A percentile compares a stretch with the other conserved stretches of the same genome.
Evolutionary conservation across 2,888 invertebrate genomes (phyloP).

Genomic region (Pachycephus smyrnensis): DNA sequence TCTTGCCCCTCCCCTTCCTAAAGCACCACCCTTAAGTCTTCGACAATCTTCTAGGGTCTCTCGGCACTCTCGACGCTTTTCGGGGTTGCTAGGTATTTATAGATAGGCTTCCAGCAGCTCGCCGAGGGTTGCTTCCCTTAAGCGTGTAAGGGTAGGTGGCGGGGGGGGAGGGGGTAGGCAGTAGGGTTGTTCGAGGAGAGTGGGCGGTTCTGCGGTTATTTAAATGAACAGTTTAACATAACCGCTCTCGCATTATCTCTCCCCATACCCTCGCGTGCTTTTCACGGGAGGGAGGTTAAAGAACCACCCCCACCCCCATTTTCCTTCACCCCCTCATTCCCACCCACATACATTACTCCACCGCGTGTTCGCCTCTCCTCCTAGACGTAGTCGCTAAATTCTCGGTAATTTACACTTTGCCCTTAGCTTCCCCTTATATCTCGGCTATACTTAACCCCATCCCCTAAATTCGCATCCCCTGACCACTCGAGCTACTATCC

Average conservation of each 20-base stretch:
- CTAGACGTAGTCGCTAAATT: slow-evolving; percentile 18
- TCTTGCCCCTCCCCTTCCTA: not conserved
- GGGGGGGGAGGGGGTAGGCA: too few species aligned
- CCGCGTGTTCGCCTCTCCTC: slow-evolving; percentile 10
- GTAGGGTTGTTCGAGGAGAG: not conserved
- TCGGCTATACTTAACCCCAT: too few species aligned
- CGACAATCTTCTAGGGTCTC: not conserved
- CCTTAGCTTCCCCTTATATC: not conserved
- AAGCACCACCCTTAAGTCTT: not conserved
- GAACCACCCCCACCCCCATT: too few species aligned
- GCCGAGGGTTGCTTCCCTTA: too few species aligned
- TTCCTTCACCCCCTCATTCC: too few species aligned
- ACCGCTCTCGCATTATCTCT: slow-evolving; percentile 43
- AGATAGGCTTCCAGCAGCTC: too few species aligned
- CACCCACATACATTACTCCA: too few species aligned
- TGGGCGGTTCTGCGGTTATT: slow-evolving; percentile 42
- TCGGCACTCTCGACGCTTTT: not conserved
- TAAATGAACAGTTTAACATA: slow-evolving; percentile 51
- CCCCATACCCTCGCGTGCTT: not conserved
- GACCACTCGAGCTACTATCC: too few species aligned
- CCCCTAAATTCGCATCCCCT: too few species aligned
- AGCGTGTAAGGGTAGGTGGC: too few species aligned
- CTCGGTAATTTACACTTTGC: slow-evolving; percentile 12
- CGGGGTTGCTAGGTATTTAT: too few species aligned
- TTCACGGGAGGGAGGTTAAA: too few species aligned